Conservation (phyloP, 1,140 invertebrate species). For the Drosophila watanabei region DNA sequence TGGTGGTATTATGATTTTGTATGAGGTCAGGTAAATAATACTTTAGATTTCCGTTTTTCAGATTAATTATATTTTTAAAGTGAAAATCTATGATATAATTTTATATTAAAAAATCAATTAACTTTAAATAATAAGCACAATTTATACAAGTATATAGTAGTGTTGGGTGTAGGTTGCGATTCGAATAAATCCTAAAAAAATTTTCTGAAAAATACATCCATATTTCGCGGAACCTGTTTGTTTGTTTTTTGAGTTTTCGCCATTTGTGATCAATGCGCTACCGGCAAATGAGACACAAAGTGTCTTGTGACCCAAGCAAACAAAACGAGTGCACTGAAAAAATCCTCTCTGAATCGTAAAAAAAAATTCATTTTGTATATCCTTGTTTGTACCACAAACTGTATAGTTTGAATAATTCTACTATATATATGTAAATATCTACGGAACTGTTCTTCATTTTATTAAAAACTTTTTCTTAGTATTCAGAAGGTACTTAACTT, state of each 20-base stretch:
- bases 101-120: slow-evolving; percentile 16
- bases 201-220: slow-evolving; percentile 20
- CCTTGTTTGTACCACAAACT: not conserved
- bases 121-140: no score
- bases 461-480: not conserved
- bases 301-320: slow-evolving; percentile 41
- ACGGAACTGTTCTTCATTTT: no score
- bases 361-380: not conserved
- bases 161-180: no score
- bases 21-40: not conserved
- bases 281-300: slow-evolving; percentile 66
- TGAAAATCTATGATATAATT: not conserved
- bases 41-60: not conserved
- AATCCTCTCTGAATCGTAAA: not conserved
- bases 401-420: no score
- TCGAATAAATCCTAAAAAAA: slow-evolving; percentile 27
- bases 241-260: slow-evolving; percentile 70
- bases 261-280: slow-evolving; percentile 63
- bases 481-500: no score
- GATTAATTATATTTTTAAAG: not conserved
- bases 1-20: not conserved
- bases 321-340: slow-evolving; percentile 1
- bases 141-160: no score
- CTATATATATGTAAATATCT: no score
- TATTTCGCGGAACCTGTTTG: slow-evolving; percentile 71